Evolutionary conservation across 2,797 vertebrate genomes (phyloP).

Genomic region (Hylomyscus alleni): DNA sequence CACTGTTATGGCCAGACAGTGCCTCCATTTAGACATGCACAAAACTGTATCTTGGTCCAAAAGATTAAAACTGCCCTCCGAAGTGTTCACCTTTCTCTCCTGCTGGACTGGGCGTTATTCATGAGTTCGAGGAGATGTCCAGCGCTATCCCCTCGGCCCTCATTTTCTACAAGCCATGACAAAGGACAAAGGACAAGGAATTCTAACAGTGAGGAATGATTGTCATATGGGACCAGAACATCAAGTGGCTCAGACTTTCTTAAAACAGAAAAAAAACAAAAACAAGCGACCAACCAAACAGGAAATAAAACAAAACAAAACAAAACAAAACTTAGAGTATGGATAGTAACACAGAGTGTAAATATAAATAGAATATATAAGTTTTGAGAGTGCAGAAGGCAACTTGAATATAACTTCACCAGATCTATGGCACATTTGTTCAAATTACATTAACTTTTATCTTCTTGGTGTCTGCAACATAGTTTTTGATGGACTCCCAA

Average conservation of each 20-base stretch:
- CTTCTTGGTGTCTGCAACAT: neutral
- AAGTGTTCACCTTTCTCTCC: neutral
- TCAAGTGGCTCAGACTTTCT: conserved; percentile 32
- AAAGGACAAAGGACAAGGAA: conserved; percentile 45
- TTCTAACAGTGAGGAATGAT: conserved; percentile 32
- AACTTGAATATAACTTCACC: neutral
- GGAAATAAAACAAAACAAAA: no score
- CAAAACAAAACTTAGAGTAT: neutral
- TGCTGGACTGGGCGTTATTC: neutral
- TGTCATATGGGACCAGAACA: conserved; percentile 20
- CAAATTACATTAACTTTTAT: neutral
- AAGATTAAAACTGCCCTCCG: neutral
- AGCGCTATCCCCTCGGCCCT: conserved; percentile 9
- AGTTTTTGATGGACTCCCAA: neutral
- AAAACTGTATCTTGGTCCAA: neutral
- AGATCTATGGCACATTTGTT: conserved; percentile 22
- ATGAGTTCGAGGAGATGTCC: conserved; percentile 30
- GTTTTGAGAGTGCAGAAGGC: conserved; percentile 44
- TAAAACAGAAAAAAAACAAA: neutral
- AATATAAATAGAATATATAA: conserved; percentile 60
- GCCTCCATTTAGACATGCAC: conserved; percentile 2
- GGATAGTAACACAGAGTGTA: conserved; percentile 26
- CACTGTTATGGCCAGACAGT: conserved; percentile 1
- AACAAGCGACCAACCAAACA: neutral
- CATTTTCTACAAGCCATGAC: conserved; percentile 47